These are phyloP conservation scores for Lordiphosa collinella DNA, from an alignment of 1,140 invertebrate genomes.

Conservation along the genomic window DNA sequence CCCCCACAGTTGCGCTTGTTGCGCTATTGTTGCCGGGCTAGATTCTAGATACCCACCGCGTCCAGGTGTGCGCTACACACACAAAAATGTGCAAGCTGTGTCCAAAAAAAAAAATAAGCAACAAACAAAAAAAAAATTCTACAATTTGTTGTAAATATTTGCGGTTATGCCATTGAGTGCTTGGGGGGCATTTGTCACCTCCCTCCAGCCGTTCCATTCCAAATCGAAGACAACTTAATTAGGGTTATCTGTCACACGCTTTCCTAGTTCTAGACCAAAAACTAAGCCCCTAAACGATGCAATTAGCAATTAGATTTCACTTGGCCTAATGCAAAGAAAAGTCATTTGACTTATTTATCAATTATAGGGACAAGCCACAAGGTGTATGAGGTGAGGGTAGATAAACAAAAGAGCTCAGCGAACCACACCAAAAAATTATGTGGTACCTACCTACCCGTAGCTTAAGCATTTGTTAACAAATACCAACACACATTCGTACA, in stretches of 20 bases:
- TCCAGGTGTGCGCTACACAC: constrained; percentile 60
- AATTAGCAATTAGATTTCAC: constrained; percentile 76
- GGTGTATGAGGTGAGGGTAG: constrained; percentile 29
- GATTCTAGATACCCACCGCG: constrained; percentile 62
- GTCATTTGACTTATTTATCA: constrained; percentile 70
- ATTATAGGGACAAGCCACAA: constrained; percentile 45
- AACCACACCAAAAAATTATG: constrained; percentile 29
- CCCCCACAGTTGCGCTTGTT: constrained; percentile 30
- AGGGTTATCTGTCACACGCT: constrained; percentile 61
- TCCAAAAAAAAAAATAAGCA: constrained; percentile 17
- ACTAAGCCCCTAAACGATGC: constrained; percentile 57
- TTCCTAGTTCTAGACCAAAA: constrained; percentile 17
- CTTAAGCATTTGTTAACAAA: constrained; percentile 39
- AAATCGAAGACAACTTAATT: constrained; percentile 55
- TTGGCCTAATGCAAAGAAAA: constrained; percentile 61
- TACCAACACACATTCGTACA: constrained; percentile 2
- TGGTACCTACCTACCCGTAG: constrained; percentile 11
- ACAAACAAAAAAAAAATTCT: no score
- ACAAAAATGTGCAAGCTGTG: constrained; percentile 58
- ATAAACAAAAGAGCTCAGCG: constrained; percentile 62
- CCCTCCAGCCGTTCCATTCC: neutral
- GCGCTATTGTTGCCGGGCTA: constrained; percentile 61
- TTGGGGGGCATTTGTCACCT: constrained; percentile 6
- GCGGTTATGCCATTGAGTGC: neutral
- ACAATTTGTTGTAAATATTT: constrained; percentile 35